Percentiles rank a stretch among this genome's conserved stretches.
Conservation (phyloP, 2,113 vertebrate genomes). For the Osmerus eperlanus region DNA sequence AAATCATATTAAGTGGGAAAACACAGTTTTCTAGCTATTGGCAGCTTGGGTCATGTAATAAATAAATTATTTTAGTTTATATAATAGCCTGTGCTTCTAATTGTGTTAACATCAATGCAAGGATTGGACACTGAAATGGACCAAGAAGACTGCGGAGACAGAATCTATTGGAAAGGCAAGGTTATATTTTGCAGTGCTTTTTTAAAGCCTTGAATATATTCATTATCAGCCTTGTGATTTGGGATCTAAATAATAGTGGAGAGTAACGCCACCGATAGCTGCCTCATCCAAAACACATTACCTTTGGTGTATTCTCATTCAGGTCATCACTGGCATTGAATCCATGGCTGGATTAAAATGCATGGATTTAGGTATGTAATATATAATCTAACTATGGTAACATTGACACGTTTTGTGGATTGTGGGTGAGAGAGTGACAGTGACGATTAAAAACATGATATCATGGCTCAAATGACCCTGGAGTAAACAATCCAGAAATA, state of each 20-base stretch:
- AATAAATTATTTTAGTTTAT: background rate
- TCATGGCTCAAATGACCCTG: background rate
- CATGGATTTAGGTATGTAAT: constrained; percentile 30
- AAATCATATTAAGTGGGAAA: too few relatives aligned
- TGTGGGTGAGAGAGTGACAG: background rate
- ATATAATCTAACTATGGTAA: constrained; percentile 36
- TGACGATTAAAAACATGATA: constrained; percentile 7
- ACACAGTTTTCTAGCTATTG: too few relatives aligned
- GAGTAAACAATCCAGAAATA: too few relatives aligned
- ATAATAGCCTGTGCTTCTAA: background rate
- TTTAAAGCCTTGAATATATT: constrained; percentile 3
- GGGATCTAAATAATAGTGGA: constrained; percentile 52
- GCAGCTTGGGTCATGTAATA: background rate
- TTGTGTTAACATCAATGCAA: background rate
- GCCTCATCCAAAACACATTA: constrained; percentile 63
- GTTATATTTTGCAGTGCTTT: background rate
- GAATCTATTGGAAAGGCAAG: constrained; percentile 12
- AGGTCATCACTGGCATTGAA: constrained; percentile 38
- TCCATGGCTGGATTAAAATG: constrained; percentile 41
- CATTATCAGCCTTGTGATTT: constrained; percentile 46
- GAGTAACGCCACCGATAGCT: constrained; percentile 40
- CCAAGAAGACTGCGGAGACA: background rate
- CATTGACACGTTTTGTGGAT: constrained; percentile 37
- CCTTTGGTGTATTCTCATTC: constrained; percentile 15
- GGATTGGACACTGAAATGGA: background rate